Base-by-base conservation (phyloP, 2,113 vertebrate genomes). In the Aptenodytes forsteri region DNA sequence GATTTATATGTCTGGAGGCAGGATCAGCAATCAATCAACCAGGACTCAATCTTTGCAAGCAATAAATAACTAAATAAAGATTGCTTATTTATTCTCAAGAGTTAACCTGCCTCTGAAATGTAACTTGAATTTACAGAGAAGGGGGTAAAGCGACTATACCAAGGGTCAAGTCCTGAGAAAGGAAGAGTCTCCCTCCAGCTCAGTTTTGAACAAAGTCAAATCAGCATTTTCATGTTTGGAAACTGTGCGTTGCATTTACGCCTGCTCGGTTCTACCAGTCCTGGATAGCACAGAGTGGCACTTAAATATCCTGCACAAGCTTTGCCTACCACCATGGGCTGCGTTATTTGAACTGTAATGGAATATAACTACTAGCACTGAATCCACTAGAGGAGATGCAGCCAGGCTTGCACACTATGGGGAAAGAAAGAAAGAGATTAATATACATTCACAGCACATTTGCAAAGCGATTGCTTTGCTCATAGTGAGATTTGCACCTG, bases 401-500 rank as follows among this genome's bases (percentile, higher is more conserved):
- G 54, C 27, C 38, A 85, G 50, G 59, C 84, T 88, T 66, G 58
- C 59, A 71, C 21, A 50, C 59, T 55, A 77, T 55, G 19, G 23
- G 30, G n/a, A 87, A 72, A 79, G 69, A 70, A 89, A 84, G 46
- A 70, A 80, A 89, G 30, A 79, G 47, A 72, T 95, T 96, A 96
- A 97, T 96, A 93, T 42, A 87, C 55, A 92, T 96, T 95, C 89
- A 38, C 13, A 23, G 87, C 34, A 86, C 94, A 94, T 88, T 93
- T 93, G 67, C 83, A 96, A 90, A 93, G 90, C 91, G 87, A 96
- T 95, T 90, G 84, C 79, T 96, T 80, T 86, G 23, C 76, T 86
- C 59, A 75, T 64, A 94, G 78, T 17, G 26, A 94, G 93, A 93
- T 91, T 93, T 96, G 55, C 67, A 96, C 95, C 82, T 83, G 71